Base-by-base conservation (phyloP, 2,888 invertebrate species). In the Melanostoma scalare region DNA sequence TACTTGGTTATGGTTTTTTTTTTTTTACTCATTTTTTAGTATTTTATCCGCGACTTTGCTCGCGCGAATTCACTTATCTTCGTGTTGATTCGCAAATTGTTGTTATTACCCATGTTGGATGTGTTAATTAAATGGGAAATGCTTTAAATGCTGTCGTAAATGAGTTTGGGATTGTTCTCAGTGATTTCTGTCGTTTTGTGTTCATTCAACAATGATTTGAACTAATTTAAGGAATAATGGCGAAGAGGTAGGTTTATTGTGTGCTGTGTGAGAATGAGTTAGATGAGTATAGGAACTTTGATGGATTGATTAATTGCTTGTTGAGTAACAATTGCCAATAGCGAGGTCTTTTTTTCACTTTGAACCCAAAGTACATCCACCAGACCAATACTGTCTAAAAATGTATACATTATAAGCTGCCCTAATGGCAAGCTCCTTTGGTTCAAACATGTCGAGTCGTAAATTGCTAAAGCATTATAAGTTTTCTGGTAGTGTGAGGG, bases 91-190 rank as follows among this genome's bases (percentile, higher is more conserved):
- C 35, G 82, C 73, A 69, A 78, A 78, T 82, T 63, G 73, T 65
- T 73, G 73, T 65, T 69, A 69, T 82, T 74, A 69, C 53, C 48
- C 63, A 48, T 82, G 73, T 65, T 63, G 60, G 58, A 78, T 69
- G 78, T 78, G 82, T 82, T 82, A 82, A 82, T 78, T 78, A 69
- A 80, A 80, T 75, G 79, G 68, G 56, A 63, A 58, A 56, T 55
- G 44, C 48, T 61, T 79, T 79, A 56, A 74, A 63, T 67, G 58
- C 31, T 75, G 52, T 55, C 55, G 40, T 60, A 58, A 76, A 76
- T 76, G 76, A 46, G 36, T 61, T 55, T 20, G 8, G 5, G 36
- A 61, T 61, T 72, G 20, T 60, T 60, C 31, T 35, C 42, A 52
- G 10, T 8, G 35, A 52, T 42, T 33, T 9, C 35, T 31, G 6